Conservation (phyloP, 2,888 invertebrate genomes). For the Machimus atricapillus region DNA sequence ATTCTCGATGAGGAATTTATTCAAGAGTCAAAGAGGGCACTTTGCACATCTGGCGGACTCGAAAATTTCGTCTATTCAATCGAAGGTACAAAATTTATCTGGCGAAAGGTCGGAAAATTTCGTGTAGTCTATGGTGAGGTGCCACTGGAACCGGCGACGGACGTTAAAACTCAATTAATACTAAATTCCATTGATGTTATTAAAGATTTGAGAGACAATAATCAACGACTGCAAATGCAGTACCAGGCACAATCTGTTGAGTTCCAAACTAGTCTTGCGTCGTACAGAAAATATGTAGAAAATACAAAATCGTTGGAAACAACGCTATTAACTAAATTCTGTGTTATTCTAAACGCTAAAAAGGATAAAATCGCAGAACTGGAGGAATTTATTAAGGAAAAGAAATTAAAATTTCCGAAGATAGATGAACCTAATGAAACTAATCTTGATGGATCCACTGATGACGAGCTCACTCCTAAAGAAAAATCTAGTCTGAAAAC, state of each 20-base stretch:
- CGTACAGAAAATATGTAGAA: constrained; percentile 51
- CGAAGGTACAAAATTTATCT: constrained; percentile 48
- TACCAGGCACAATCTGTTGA: constrained; percentile 34
- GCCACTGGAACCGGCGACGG: constrained; percentile 36
- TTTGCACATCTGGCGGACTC: constrained; percentile 51
- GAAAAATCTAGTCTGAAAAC: not conserved
- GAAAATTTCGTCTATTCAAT: constrained; percentile 52
- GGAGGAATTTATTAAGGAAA: constrained; percentile 42
- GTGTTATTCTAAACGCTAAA: constrained; percentile 53
- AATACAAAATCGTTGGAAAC: constrained; percentile 50
- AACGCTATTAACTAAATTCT: constrained; percentile 52
- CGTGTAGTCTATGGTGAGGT: constrained; percentile 52
- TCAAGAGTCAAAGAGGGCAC: constrained; percentile 52
- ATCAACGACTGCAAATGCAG: not conserved
- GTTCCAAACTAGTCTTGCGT: constrained; percentile 45
- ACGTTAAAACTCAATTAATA: not conserved
- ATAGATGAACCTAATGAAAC: not conserved
- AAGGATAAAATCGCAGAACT: constrained; percentile 54
- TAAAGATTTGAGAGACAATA: not conserved
- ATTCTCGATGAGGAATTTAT: constrained; percentile 51
- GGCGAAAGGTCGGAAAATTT: constrained; percentile 52
- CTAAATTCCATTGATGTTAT: constrained; percentile 3
- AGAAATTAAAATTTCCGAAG: not conserved
- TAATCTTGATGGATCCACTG: not conserved
- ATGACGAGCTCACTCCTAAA: not conserved